Conservation (phyloP, 1,140 invertebrate species). For the Drosophila nigrodunni region DNA sequence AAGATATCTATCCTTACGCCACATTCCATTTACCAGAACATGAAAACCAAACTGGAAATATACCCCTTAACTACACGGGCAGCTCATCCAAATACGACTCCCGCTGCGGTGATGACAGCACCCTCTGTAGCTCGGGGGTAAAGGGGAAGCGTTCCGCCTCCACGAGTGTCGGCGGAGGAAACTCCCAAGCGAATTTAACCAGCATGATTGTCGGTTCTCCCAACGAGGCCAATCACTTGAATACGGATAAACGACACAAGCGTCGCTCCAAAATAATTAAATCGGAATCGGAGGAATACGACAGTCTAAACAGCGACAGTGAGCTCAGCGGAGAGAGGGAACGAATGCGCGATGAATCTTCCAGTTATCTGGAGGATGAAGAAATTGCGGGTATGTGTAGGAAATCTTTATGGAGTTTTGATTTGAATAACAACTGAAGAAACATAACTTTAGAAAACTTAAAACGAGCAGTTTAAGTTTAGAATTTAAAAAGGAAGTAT, state of each 20-base stretch:
- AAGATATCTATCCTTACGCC: slow-evolving; percentile 88
- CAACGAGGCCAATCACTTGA: slow-evolving; percentile 55
- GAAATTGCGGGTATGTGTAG: slow-evolving; percentile 61
- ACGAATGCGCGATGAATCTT: slow-evolving; percentile 84
- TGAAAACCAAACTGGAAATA: slow-evolving; percentile 84
- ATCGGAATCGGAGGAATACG: slow-evolving; percentile 87
- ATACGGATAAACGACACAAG: slow-evolving; percentile 60
- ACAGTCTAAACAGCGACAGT: slow-evolving; percentile 87
- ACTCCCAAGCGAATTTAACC: slow-evolving; percentile 39
- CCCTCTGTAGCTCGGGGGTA: slow-evolving; percentile 47
- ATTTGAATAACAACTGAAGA: too few relatives aligned
- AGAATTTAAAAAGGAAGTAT: too few relatives aligned
- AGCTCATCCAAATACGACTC: slow-evolving; percentile 57
- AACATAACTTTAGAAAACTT: too few relatives aligned
- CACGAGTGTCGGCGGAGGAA: slow-evolving; percentile 47
- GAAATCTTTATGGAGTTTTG: too few relatives aligned
- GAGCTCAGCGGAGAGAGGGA: slow-evolving; percentile 80
- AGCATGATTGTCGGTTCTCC: slow-evolving; percentile 35
- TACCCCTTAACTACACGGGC: slow-evolving; percentile 61
- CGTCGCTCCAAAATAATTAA: slow-evolving; percentile 78
- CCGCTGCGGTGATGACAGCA: slow-evolving; percentile 55
- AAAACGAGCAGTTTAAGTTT: too few relatives aligned
- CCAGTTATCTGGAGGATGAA: slow-evolving; percentile 86
- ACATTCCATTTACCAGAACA: slow-evolving; percentile 88
- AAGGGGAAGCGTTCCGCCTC: slow-evolving; percentile 77